Base-by-base conservation (phyloP, 2,888 invertebrate genomes). In the Mamestra brassicae region DNA sequence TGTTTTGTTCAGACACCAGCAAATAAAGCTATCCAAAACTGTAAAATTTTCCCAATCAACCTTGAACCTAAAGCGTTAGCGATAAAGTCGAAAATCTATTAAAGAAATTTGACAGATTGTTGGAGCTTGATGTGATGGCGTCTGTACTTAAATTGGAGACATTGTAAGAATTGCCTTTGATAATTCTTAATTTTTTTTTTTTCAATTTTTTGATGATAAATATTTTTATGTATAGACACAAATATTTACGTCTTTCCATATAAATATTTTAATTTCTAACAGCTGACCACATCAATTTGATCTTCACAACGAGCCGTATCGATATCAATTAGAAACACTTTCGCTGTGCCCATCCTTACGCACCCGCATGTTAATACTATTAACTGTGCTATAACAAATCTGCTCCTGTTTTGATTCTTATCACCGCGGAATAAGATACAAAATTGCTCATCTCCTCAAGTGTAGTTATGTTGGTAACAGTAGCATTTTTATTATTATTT, bases 331-430 rank as follows among this genome's bases (percentile, higher is more conserved):
- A 72, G 72, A 78, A 83, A 72, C 78, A 68, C 74, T 74, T 71
- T 71, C 71, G 55, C 55, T 68, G 13, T n/a, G 68, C 67, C 52
- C 93, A 85, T 85, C 95, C 87, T 93, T 93, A 91, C 67, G 66
- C 81, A 83, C 91, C 93, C 93, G 92, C 92, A 93, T 93, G 89
- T 91, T 92, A 91, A 91, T 92, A 90, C 89, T 89, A 90, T 91
- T 91, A 92, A 85, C 88, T 81, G 78, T 76, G 87, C 91, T 89
- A 84, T 85, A 83, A 82, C 88, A 80, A 66, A 72, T 81, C 73
- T 88, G 88, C 88, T 79, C 69, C 75, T 82, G 73, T 81, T 80
- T 67, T 87, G 79, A 87, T 71, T 79, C 88, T 87, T 92, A 91
- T 87, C 64, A 55, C 79, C 15, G 70, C 52, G 84, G 65, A 84